Conservation (phyloP, 2,113 vertebrate species). For the Tyrannus savana region DNA sequence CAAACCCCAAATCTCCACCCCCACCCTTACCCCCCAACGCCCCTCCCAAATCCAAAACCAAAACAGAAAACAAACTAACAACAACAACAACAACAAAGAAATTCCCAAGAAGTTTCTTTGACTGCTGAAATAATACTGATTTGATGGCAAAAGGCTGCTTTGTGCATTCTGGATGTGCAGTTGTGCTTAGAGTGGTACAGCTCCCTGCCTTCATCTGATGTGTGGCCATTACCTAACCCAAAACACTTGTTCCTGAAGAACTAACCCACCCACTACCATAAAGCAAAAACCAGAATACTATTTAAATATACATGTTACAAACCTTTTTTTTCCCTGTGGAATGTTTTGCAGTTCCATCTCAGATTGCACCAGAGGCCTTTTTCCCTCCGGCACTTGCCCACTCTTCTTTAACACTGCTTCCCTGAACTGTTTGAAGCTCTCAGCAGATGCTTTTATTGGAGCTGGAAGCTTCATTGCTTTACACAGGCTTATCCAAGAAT, state of each 20-base stretch:
- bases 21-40: not conserved
- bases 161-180: not conserved
- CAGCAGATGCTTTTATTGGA: constrained; percentile 81
- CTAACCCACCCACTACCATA: not conserved
- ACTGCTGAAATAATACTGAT: not conserved
- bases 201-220: not conserved
- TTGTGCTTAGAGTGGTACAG: not conserved
- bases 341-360: constrained; percentile 46
- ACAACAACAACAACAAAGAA: not conserved
- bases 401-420: constrained; percentile 84
- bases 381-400: constrained; percentile 71
- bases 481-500: constrained; percentile 87
- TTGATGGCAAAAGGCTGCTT: not conserved
- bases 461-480: constrained; percentile 69
- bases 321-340: constrained; percentile 60
- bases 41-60: not conserved
- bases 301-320: not conserved
- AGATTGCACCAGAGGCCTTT: constrained; percentile 58
- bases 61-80: not conserved
- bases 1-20: not conserved
- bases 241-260: not conserved
- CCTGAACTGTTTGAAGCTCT: constrained; percentile 87
- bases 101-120: not conserved
- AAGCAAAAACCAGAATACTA: not conserved
- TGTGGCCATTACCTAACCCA: not conserved